Base-by-base conservation (phyloP, 2,797 vertebrate species). In the Bradypus variegatus region DNA sequence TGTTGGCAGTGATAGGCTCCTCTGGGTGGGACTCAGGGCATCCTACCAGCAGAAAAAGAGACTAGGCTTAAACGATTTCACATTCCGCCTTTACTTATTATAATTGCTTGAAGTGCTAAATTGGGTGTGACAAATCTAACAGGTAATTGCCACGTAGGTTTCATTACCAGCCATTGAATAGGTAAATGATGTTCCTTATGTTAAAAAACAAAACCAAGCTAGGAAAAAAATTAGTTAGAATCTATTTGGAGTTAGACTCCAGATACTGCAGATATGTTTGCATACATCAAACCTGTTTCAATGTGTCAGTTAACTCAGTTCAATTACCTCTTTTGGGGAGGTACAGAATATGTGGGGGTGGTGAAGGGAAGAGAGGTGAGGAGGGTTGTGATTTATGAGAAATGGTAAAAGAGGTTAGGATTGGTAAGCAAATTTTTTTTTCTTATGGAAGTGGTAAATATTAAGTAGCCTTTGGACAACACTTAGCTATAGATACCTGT, bases 111-210 rank as follows among this genome's bases (percentile, higher is more conserved):
- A 64, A 89, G 64, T 92, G 92, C 85, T 96, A 94, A 96, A 96
- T 95, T 95, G 87, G 27, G 93, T 76, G 87, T 97, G 96, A 97
- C 95, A 93, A 38, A 96, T 96, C 50, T 65, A 96, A 92, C 94
- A 96, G 95, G 91, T 94, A 95, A 96, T 96, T 95, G 91, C 90
- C 55, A n/a, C 89, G 95, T 94, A 83, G 97, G 96, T 97, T 97
- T 96, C 93, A 92, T 96, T 97, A 96, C 91, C 60, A 92, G 83
- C 82, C 90, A 38, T 82, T 93, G 91, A 95, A 81, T 95, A 97
- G 97, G 97, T 97, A 96, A 98, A 96, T 97, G 97, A 96, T 95
- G 94, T 96, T 96, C 96, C 95, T 96, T 97, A 96, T 97, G 96
- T 97, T 97, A 97, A 97, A 98, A 97, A 90, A 75, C 12, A 67